Evolutionary conservation across 92 coral and sea anemone species (phyloP).

Genomic region (Anthopleura xanthogrammica): DNA sequence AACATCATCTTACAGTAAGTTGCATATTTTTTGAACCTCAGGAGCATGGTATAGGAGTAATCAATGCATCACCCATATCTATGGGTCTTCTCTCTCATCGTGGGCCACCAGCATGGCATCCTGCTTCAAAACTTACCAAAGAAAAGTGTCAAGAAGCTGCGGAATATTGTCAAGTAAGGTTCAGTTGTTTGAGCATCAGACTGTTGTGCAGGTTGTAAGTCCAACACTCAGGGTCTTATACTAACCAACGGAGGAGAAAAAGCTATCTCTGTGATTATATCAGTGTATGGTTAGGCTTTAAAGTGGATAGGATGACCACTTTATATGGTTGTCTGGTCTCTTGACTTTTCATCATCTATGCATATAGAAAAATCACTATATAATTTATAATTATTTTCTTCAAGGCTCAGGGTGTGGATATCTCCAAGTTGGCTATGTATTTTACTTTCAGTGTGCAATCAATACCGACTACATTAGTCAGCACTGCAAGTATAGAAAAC

Average conservation of each 20-base stretch:
- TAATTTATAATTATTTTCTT: neutral
- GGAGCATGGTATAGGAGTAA: constrained; percentile 89
- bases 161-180: constrained; percentile 79
- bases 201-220: too few relatives aligned
- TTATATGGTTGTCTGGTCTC: too few relatives aligned
- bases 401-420: constrained; percentile 82
- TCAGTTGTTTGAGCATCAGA: too few relatives aligned
- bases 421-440: constrained; percentile 92
- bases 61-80: constrained; percentile 96
- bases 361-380: too few relatives aligned
- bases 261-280: too few relatives aligned
- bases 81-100: constrained; percentile 93
- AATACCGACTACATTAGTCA: constrained; percentile 87
- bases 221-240: too few relatives aligned
- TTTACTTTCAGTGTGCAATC: constrained; percentile 74
- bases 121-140: constrained; percentile 71
- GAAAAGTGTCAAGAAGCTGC: constrained; percentile 79
- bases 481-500: constrained; percentile 88
- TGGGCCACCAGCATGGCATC: constrained; percentile 98
- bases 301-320: too few relatives aligned
- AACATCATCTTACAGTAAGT: neutral
- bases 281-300: too few relatives aligned
- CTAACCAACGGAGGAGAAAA: too few relatives aligned
- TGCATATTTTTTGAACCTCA: neutral
- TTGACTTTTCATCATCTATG: too few relatives aligned